Evolutionary conservation across 2,113 vertebrate species (phyloP).

Genomic region (Thamnaconus septentrionalis): DNA sequence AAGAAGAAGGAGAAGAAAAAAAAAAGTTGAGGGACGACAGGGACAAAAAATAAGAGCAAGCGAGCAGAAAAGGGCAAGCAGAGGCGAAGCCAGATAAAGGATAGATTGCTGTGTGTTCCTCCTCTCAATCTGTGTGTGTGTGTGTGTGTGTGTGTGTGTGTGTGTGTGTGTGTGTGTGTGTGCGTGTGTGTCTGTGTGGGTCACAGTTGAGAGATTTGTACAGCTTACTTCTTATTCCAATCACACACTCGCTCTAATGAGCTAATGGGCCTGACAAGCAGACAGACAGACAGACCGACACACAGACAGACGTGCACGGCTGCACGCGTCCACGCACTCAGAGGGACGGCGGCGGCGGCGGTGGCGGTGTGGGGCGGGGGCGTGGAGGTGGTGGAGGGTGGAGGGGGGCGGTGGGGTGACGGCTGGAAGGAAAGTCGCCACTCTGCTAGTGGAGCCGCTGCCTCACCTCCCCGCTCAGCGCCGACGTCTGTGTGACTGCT

Average conservation of each 20-base stretch:
- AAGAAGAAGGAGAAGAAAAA: constrained; percentile 8
- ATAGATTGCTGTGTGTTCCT: constrained; percentile 15
- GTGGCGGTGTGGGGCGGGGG: constrained; percentile 6
- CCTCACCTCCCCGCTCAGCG: constrained; percentile 34
- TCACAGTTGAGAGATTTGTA: constrained; percentile 53
- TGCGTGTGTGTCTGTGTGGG: neutral
- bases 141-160: too few species aligned
- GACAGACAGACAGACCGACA: constrained; percentile 62
- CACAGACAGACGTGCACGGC: constrained; percentile 16
- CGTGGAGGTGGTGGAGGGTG: constrained; percentile 30
- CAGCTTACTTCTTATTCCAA: constrained; percentile 69
- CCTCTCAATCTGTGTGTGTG: too few species aligned
- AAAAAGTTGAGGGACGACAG: constrained; percentile 7
- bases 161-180: too few species aligned
- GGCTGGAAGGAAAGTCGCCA: constrained; percentile 51
- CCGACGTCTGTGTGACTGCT: constrained; percentile 31
- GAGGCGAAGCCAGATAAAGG: constrained; percentile 41
- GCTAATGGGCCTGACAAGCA: constrained; percentile 70
- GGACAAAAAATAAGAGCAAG: constrained; percentile 28
- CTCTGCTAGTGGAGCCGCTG: too few species aligned
- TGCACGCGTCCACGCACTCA: too few species aligned
- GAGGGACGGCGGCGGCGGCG: too few species aligned
- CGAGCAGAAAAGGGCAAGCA: constrained; percentile 50
- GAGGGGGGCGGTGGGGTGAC: constrained; percentile 14
- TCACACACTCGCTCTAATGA: constrained; percentile 68